phyloP scores from a whole-genome alignment of 2,888 invertebrate species.

The Hydropsyche betteni region DNA sequence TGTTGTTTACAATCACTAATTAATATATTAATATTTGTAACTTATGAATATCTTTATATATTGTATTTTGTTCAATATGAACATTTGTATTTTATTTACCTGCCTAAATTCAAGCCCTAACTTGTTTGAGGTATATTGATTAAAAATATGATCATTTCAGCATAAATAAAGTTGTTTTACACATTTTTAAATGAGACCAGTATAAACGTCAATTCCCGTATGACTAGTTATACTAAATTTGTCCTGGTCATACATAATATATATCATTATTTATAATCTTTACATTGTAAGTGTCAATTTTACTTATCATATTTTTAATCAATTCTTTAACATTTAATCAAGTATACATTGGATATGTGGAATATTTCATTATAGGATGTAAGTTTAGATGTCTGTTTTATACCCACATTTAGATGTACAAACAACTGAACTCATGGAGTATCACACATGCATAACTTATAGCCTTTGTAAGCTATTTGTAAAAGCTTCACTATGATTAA shows the following conservation, averaged over 20 bases:
- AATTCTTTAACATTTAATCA: conserved; percentile 37
- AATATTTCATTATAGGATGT: conserved; percentile 46
- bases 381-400: conserved; percentile 51
- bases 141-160: conserved; percentile 23
- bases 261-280: conserved; percentile 52
- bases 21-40: conserved; percentile 12
- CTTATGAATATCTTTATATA: conserved; percentile 11
- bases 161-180: conserved; percentile 13
- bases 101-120: conserved; percentile 27
- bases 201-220: conserved; percentile 47
- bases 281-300: conserved; percentile 52
- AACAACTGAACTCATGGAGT: conserved; percentile 33
- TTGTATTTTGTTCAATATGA: conserved; percentile 10
- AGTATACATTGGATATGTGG: conserved; percentile 42
- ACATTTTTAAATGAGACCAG: conserved; percentile 41
- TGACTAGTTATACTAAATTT: conserved; percentile 40
- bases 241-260: conserved; percentile 52
- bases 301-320: conserved; percentile 46
- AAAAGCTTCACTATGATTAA: conserved; percentile 43
- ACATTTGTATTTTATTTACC: conserved; percentile 18
- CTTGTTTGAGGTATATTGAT: conserved; percentile 25
- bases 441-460: conserved; percentile 31
- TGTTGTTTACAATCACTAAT: conserved; percentile 37
- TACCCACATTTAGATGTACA: conserved; percentile 46
- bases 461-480: conserved; percentile 44